Conservation (phyloP, 2,113 vertebrate species). For the human region GRCh38 chr16:20866001-20866500, state of each 20-base stretch:
- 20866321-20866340: constrained; percentile 49
- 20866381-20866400: neutral
- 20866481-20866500: constrained; percentile 18
- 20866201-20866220: constrained; percentile 63
- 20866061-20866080: neutral
- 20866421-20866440: constrained; percentile 26
- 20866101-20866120: constrained; percentile 40
- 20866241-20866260: constrained; percentile 55
- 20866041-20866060: neutral
- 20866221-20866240: constrained; percentile 72
- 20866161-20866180: constrained; percentile 55
- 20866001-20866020: neutral
- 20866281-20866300: constrained; percentile 68
- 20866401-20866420: constrained; percentile 43
- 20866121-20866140: constrained; percentile 61
- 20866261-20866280: constrained; percentile 75
- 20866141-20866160: constrained; percentile 59
- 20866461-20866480: neutral
- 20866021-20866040: constrained; percentile 36
- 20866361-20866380: constrained; percentile 27
- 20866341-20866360: constrained; percentile 55
- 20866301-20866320: constrained; percentile 54
- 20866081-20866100: neutral
- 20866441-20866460: neutral
- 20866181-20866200: constrained; percentile 63